Evolutionary conservation across 1,140 invertebrate species (phyloP), one percentile per base, ranked within the genome.

Genomic region (Eciton burchellii): DNA sequence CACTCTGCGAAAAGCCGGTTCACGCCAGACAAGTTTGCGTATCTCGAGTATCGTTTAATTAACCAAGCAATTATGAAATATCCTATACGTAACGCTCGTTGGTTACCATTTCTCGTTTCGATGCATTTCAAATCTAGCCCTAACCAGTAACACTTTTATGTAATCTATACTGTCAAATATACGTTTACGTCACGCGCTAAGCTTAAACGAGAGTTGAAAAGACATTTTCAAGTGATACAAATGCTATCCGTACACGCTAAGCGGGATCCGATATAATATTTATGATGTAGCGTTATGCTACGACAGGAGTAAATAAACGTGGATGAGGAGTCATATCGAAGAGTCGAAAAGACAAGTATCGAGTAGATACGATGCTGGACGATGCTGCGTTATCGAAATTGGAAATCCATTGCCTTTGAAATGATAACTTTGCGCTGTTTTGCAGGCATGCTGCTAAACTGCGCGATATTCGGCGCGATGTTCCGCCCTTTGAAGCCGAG

Each of bases 401-500:
- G n/a, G n/a, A n/a, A n/a, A n/a, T n/a, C n/a, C n/a, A n/a, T n/a
- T n/a, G n/a, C n/a, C n/a, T n/a, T n/a, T n/a, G n/a, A n/a, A n/a
- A n/a, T 35, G 35, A 35, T 35, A 35, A 35, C 6, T 35, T 35
- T 21, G 3, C 43, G 57, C 1, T 41, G 6, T 6, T 41, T 83
- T 90, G 9, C 88, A 97, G 96, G 95, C 8, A 95, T 98, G 84
- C 93, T 97, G 14, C 89, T 98, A 12, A 94, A 96, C 59, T 98
- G 98, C 92, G 95, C 95, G 0, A 85, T 97, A n/a, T 98, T 96
- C 88, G 98, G 97, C 14, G 93, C 96, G 0, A 93, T 98, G 87
- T 99, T 98, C 91, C 95, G 97, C 59, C 97, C 97, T 0, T 94
- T 98, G 14, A 95, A 96, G 81, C 96, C 96, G 0, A 93, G 92